phyloP scores from a whole-genome alignment of 2,113 vertebrate species.

The Aegotheles bennettii region DNA sequence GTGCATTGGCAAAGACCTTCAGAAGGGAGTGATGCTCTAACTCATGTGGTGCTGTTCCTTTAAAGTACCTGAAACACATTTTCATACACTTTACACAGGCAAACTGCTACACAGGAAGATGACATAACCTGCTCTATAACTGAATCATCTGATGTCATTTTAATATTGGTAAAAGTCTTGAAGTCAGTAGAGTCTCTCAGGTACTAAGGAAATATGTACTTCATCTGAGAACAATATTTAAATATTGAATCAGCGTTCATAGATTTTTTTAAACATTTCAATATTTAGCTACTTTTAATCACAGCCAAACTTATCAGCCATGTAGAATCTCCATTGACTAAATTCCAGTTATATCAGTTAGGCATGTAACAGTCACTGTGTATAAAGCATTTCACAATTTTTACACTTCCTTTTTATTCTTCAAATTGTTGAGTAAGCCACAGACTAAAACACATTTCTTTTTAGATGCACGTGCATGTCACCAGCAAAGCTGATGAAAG shows the following conservation, averaged over 20 bases:
- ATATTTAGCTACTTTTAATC: neutral
- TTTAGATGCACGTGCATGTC: neutral
- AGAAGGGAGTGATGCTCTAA: neutral
- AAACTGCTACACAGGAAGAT: neutral
- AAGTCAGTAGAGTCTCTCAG: neutral
- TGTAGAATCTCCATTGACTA: neutral
- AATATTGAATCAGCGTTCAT: neutral
- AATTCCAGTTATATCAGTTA: neutral
- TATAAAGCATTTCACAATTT: neutral
- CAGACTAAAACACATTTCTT: neutral
- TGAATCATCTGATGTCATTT: neutral
- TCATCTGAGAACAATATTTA: neutral
- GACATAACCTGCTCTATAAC: neutral
- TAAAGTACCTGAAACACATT: neutral
- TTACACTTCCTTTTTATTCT: neutral
- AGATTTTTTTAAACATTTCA: neutral
- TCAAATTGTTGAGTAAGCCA: neutral
- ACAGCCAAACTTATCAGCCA: neutral
- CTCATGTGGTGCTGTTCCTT: neutral
- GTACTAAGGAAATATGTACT: neutral
- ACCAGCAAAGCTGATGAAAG: neutral
- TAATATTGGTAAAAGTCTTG: neutral
- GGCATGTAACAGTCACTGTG: neutral
- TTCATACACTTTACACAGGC: neutral
- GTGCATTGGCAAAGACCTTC: neutral